These are phyloP conservation scores for Synergus itoensis DNA, from an alignment of 2,888 invertebrate species.

Conservation along the genomic window DNA sequence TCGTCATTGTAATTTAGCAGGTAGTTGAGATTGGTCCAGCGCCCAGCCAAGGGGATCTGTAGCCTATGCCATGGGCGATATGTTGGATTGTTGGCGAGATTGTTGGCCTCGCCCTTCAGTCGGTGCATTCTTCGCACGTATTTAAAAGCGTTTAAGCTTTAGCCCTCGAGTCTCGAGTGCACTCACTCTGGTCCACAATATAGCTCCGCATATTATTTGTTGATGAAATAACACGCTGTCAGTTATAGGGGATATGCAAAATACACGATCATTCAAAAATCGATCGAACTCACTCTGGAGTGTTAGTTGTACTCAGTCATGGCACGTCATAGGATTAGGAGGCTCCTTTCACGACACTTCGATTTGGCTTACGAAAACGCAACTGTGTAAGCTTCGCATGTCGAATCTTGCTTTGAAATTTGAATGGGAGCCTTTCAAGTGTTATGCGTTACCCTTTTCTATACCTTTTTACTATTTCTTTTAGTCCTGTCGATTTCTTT, in stretches of 20 bases:
- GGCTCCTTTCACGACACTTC: constrained; percentile 28
- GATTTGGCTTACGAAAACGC: constrained; percentile 25
- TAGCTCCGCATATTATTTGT: constrained; percentile 33
- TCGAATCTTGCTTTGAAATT: constrained; percentile 25
- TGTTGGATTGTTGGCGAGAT: neutral
- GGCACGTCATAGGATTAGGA: constrained; percentile 32
- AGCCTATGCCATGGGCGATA: constrained; percentile 35
- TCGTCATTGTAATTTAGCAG: constrained; percentile 40
- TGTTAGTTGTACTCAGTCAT: constrained; percentile 36
- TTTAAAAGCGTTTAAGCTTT: constrained; percentile 38
- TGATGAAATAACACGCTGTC: constrained; percentile 41
- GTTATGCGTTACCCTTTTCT: constrained; percentile 38
- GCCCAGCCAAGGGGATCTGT: constrained; percentile 12
- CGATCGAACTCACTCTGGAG: constrained; percentile 15
- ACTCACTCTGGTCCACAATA: constrained; percentile 34
- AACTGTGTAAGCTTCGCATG: constrained; percentile 23
- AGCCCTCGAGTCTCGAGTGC: constrained; percentile 32
- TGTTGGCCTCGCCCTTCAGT: constrained; percentile 26
- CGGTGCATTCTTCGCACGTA: constrained; percentile 40
- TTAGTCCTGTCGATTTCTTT: constrained; percentile 32
- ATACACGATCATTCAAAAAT: constrained; percentile 35
- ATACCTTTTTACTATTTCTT: constrained; percentile 39
- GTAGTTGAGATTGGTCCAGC: constrained; percentile 35
- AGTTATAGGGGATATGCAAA: constrained; percentile 40
- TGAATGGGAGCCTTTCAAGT: constrained; percentile 28